Evolutionary conservation across 1,140 invertebrate species (phyloP).

Genomic region (Panagrolaimus sp.): DNA sequence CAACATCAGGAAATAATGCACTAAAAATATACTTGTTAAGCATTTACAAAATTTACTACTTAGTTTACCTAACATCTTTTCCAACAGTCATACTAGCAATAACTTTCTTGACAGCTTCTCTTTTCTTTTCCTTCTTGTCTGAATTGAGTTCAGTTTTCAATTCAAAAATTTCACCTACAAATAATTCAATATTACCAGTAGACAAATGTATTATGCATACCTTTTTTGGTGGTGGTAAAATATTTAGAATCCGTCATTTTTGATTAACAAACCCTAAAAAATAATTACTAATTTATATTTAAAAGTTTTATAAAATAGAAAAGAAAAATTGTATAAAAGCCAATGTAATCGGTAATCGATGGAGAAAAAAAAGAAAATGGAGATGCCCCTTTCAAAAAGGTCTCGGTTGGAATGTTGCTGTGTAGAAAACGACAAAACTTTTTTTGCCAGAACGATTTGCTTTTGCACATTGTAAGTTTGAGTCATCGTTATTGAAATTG

Average conservation of each 20-base stretch:
- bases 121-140: conserved; percentile 99
- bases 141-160: conserved; percentile 97
- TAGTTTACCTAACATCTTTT: conserved; percentile 66
- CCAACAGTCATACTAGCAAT: conserved; percentile 99
- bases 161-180: conserved; percentile 84
- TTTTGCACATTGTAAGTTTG: no score
- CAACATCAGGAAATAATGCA: conserved; percentile 94
- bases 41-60: conserved; percentile 64
- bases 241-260: conserved; percentile 98
- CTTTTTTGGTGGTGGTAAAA: conserved; percentile 99
- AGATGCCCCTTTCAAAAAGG: no score
- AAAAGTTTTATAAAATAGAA: no score
- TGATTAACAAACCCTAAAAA: background rate
- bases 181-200: background rate
- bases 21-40: conserved; percentile 69
- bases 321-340: no score
- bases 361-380: no score
- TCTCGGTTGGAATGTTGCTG: no score
- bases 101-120: conserved; percentile 99
- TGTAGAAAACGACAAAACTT: no score
- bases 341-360: no score
- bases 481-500: no score
- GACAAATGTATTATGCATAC: conserved; percentile 51
- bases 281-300: background rate
- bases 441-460: no score